These are phyloP conservation scores for Spilarctia lutea DNA, from an alignment of 2,888 invertebrate species.

Conservation along the genomic window DNA sequence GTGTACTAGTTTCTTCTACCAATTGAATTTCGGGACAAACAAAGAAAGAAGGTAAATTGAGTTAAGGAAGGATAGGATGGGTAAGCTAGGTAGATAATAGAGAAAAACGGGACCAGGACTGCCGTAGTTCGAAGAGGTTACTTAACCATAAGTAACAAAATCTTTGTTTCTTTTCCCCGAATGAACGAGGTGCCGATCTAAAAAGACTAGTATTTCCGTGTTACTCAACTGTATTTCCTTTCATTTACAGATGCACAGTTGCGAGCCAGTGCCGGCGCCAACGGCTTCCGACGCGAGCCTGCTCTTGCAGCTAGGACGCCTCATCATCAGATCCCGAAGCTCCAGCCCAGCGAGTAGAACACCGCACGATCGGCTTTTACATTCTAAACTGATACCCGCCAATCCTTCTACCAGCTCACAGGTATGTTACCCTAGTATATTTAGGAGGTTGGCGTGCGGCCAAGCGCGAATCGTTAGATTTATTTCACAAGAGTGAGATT, in stretches of 20 bases:
- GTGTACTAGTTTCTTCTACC: no score
- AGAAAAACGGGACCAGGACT: neutral
- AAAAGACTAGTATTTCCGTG: neutral
- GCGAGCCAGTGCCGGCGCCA: slow-evolving; percentile 71
- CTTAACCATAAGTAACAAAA: no score
- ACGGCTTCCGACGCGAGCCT: slow-evolving; percentile 80
- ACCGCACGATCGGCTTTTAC: slow-evolving; percentile 62
- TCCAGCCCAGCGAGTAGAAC: slow-evolving; percentile 75
- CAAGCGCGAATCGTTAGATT: neutral
- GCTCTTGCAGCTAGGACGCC: slow-evolving; percentile 87
- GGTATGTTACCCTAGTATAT: slow-evolving; percentile 25
- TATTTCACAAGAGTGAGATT: neutral
- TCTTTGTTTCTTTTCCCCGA: no score
- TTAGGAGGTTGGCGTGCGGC: neutral
- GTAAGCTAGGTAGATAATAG: no score
- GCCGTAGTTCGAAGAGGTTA: neutral
- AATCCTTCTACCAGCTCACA: slow-evolving; percentile 68
- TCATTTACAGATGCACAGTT: slow-evolving; percentile 81
- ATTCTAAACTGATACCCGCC: slow-evolving; percentile 63
- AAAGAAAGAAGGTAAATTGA: no score
- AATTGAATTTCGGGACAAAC: no score
- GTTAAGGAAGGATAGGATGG: no score
- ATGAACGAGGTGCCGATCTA: no score
- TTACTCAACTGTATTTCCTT: slow-evolving; percentile 17
- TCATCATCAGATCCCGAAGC: slow-evolving; percentile 88